Evolutionary conservation across 2,113 vertebrate species (phyloP).

Genomic region (Rhizomys pruinosus): DNA sequence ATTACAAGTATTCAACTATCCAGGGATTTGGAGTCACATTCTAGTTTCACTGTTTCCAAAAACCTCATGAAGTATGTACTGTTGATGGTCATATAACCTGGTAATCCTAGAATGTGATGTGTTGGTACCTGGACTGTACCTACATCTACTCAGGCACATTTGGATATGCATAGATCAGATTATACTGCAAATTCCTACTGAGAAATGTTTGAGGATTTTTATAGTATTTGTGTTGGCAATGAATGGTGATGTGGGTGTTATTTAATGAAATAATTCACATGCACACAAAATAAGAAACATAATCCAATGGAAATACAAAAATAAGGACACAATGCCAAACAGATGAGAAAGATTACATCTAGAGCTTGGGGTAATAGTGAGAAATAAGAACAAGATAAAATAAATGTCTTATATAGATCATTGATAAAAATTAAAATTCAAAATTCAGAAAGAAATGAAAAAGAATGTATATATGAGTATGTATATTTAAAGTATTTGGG

Average conservation of each 20-base stretch:
- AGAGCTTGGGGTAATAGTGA: background rate
- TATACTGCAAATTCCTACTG: background rate
- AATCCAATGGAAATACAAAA: background rate
- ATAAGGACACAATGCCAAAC: background rate
- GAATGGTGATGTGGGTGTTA: background rate
- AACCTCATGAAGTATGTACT: background rate
- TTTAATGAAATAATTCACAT: background rate
- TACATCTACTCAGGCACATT: background rate
- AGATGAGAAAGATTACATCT: background rate
- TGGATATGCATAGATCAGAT: background rate
- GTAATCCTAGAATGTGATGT: background rate
- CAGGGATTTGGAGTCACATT: background rate
- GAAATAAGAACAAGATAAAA: background rate
- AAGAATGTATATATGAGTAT: background rate
- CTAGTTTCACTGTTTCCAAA: background rate
- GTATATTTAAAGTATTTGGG: background rate
- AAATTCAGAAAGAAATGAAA: background rate
- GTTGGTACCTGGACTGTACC: fast-evolving
- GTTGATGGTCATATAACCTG: background rate
- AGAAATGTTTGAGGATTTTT: background rate
- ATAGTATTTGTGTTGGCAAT: background rate
- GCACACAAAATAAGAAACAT: background rate
- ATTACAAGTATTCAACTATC: background rate
- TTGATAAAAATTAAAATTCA: background rate
- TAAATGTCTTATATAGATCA: no score